A percentile compares a stretch with the other conserved stretches of the same genome.
phyloP scores from a whole-genome alignment of 2,888 invertebrate species.

The Melinaea marsaeus region DNA sequence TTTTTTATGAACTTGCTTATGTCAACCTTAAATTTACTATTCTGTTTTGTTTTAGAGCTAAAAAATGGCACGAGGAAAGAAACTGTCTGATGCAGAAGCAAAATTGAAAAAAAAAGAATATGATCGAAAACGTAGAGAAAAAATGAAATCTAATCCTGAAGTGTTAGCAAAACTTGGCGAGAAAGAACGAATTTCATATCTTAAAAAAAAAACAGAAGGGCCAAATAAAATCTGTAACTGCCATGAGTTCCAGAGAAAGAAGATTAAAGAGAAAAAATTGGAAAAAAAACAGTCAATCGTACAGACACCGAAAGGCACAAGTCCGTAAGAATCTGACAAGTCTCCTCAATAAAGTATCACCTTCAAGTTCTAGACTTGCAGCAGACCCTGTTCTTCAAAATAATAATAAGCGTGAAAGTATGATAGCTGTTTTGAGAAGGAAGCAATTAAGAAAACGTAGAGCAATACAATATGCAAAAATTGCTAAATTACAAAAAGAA shows the following conservation, averaged over 20 bases:
- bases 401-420: neutral
- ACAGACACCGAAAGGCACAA: neutral
- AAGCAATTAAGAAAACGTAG: constrained; percentile 4
- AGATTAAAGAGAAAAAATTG: constrained; percentile 9
- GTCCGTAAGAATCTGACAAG: neutral
- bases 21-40: no score
- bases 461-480: constrained; percentile 9
- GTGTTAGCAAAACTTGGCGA: constrained; percentile 7
- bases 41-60: no score
- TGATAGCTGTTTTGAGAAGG: constrained; percentile 1
- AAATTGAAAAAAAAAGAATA: constrained; percentile 18
- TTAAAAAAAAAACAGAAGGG: constrained; percentile 12
- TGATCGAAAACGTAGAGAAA: constrained; percentile 13
- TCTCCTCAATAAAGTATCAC: neutral
- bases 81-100: constrained; percentile 8
- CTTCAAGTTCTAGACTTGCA: neutral
- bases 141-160: constrained; percentile 13
- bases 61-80: constrained; percentile 6
- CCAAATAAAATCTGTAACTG: constrained; percentile 4
- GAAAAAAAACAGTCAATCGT: constrained; percentile 5
- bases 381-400: neutral
- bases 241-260: constrained; percentile 1
- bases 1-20: no score
- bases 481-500: constrained; percentile 8
- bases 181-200: constrained; percentile 13